phyloP scores from a whole-genome alignment of 1,140 invertebrate genomes.

The Batillaria attramentaria region DNA sequence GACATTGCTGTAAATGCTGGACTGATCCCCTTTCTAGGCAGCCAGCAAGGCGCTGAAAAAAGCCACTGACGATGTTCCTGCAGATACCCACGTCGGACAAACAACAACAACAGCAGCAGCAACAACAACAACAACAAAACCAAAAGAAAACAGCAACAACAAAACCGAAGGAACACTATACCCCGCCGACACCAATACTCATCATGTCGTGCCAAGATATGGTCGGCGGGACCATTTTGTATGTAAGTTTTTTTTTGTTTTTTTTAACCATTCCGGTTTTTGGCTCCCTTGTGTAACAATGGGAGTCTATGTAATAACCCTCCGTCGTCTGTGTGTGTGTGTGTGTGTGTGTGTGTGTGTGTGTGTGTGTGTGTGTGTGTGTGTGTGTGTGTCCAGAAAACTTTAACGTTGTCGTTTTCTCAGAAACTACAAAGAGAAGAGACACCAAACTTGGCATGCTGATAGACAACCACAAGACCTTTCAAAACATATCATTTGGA shows the following conservation, averaged over 20 bases:
- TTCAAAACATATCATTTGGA: not conserved
- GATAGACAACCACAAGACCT: not conserved
- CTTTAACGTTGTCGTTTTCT: not conserved
- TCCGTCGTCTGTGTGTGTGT: not conserved
- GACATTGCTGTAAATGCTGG: no score
- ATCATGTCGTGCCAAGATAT: not conserved
- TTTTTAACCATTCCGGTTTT: not conserved
- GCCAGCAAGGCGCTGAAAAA: no score
- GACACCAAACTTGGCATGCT: not conserved
- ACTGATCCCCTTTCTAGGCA: no score
- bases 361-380: constrained; percentile 16
- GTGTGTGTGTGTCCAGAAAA: not conserved
- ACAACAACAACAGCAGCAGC: no score
- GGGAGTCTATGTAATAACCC: not conserved
- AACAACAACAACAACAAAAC: no score
- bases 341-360: not conserved
- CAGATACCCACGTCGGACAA: no score
- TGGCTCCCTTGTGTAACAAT: no score
- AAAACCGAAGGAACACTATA: not conserved
- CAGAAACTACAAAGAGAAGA: no score
- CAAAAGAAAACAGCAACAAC: constrained; percentile 8
- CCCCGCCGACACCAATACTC: not conserved
- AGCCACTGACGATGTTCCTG: no score
- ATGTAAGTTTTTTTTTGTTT: not conserved
- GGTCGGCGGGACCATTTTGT: not conserved